Conservation (phyloP, 2,113 vertebrate species). For the Barbus barbus region DNA sequence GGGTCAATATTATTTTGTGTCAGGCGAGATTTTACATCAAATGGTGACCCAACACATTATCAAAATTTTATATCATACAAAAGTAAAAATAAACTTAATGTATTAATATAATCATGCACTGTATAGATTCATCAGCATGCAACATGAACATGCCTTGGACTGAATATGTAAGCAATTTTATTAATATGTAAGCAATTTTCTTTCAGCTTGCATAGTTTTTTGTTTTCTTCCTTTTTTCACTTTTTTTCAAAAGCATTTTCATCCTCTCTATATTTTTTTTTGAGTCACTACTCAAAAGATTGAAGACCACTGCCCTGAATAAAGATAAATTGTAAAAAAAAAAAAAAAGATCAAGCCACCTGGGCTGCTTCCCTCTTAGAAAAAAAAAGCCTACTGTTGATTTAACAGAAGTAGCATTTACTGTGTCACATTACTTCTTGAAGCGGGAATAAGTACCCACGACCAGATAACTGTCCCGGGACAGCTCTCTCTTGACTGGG, state of each 20-base stretch:
- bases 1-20: not conserved
- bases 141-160: no score
- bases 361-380: not conserved
- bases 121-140: no score
- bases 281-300: no score
- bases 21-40: not conserved
- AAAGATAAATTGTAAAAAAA: no score
- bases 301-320: no score
- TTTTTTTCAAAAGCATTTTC: not conserved
- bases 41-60: not conserved
- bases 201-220: no score
- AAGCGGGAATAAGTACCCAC: slow-evolving; percentile 87
- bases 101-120: not conserved
- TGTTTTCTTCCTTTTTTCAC: no score
- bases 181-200: no score
- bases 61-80: not conserved
- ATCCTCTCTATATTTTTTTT: not conserved
- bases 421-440: slow-evolving; percentile 78
- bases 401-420: slow-evolving; percentile 6
- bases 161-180: no score
- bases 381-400: not conserved
- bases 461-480: slow-evolving; percentile 92
- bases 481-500: slow-evolving; percentile 81
- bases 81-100: not conserved
- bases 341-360: slow-evolving; percentile 22